Percentiles rank a stretch among this genome's conserved stretches.
phyloP scores from a whole-genome alignment of 2,888 invertebrate genomes.

The Dinocampus coccinellae region DNA sequence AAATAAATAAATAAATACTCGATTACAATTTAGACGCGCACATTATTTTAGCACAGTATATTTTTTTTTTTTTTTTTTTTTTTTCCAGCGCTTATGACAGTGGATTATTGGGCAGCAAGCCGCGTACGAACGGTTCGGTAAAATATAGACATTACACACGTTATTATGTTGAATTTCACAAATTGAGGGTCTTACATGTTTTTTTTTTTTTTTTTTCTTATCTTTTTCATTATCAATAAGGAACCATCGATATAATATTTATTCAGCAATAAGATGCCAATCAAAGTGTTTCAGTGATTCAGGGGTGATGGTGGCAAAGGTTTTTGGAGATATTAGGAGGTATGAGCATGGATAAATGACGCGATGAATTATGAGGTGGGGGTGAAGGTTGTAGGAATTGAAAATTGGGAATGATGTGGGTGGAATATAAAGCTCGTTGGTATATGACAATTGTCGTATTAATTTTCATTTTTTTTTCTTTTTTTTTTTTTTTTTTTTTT shows the following conservation, averaged over 20 bases:
- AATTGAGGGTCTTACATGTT: slow-evolving; percentile 58
- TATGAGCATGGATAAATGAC: slow-evolving; percentile 57
- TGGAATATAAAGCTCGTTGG: slow-evolving; percentile 31
- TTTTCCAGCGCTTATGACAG: slow-evolving; percentile 50
- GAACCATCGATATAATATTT: slow-evolving; percentile 66
- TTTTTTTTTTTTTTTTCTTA: too few relatives aligned
- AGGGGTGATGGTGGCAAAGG: slow-evolving; percentile 21
- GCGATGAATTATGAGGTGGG: slow-evolving; percentile 31
- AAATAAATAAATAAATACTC: too few relatives aligned
- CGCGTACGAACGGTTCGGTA: slow-evolving; percentile 55
- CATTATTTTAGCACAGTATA: slow-evolving; percentile 38
- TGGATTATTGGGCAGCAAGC: slow-evolving; percentile 62
- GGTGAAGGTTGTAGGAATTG: slow-evolving; percentile 2
- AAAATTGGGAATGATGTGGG: slow-evolving; percentile 22
- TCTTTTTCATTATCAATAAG: slow-evolving; percentile 61
- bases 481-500: slow-evolving; percentile 10
- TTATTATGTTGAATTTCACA: slow-evolving; percentile 61
- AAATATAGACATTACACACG: slow-evolving; percentile 52
- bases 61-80: slow-evolving; percentile 27
- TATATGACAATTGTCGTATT: slow-evolving; percentile 29
- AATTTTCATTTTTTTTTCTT: slow-evolving; percentile 6
- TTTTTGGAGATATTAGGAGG: slow-evolving; percentile 52
- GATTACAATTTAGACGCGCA: slow-evolving; percentile 37
- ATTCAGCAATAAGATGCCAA: slow-evolving; percentile 63
- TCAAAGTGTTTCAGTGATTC: slow-evolving; percentile 53